Evolutionary conservation across 2,113 vertebrate species (phyloP).

Genomic region (Elachura formosa): DNA sequence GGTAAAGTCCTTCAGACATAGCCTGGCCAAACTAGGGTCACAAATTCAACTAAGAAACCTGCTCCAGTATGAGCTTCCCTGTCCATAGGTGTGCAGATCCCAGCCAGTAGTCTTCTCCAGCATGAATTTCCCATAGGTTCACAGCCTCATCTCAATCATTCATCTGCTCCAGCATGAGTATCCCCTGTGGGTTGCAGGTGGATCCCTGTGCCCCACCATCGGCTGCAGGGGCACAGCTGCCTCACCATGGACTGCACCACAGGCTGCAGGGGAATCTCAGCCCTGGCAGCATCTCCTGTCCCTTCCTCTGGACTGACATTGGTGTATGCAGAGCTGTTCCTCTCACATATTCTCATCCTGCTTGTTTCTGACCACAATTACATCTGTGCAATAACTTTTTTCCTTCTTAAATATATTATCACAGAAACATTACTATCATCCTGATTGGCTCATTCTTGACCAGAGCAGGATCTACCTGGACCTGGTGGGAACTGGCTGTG

Average conservation of each 20-base stretch:
- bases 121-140: background rate
- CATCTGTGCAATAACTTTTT: background rate
- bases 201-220: background rate
- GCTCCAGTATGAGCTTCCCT: background rate
- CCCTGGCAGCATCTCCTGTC: background rate
- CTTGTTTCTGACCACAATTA: background rate
- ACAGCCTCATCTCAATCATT: background rate
- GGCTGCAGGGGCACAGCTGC: background rate
- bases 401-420: background rate
- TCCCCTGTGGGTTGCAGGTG: background rate
- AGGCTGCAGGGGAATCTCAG: background rate
- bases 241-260: background rate
- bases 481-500: background rate
- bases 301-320: background rate
- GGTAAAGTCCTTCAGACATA: background rate
- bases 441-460: background rate
- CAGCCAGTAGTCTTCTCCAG: background rate
- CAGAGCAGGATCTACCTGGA: background rate
- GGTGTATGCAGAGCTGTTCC: background rate
- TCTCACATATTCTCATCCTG: background rate
- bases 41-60: background rate
- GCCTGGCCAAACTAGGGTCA: background rate
- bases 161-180: background rate
- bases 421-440: background rate
- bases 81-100: background rate